Base-by-base conservation (phyloP, 2,797 vertebrate species). In the Rhynchonycteris naso region DNA sequence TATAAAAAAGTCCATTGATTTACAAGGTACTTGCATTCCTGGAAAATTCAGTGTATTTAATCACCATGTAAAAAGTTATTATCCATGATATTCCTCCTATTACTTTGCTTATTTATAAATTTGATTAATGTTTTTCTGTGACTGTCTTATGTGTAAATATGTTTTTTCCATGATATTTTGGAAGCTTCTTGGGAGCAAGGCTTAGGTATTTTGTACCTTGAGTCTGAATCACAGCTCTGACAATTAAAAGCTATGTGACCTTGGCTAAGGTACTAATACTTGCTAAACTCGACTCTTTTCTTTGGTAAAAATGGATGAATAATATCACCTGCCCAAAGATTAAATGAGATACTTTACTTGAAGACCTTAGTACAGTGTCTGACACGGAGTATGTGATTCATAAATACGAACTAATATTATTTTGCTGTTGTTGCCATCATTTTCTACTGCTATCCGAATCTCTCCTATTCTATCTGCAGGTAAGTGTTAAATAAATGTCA, bases 1-100 rank as follows among this genome's bases (percentile, higher is more conserved):
- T 56, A 54, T 86, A 76, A 69, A 76, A 69, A 96, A 92, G 33
- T 66, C 11, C 52, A 52, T 19, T 94, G 59, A 84, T 82, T 74
- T 84, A 35, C 15, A 90, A 88, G 43, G 28, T 33, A 80, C 47
- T 84, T 85, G 30, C 10, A 30, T 78, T 86, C 76, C 71, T 69
- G 71, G 30, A 79, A 90, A 87, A 56, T 9, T 58, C 56, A 56
- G n/a, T 63, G 9, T 68, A 43, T 58, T 91, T 78, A 74, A 74
- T 14, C 47, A 69, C 56, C 7, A 16, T 52, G 52, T 78, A 33
- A 72, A 88, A 86, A 83, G 13, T 28, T 35, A 89, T 78, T 84
- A 82, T 68, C 78, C 30, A 63, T 16, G n/a, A 75, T 19, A 50
- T 18, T 63, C 7, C 10, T 86, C 52, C 5, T 61, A 22, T 72